These are phyloP conservation scores for Pluvialis apricaria DNA, from an alignment of 2,113 vertebrate genomes.

Conservation along the genomic window DNA sequence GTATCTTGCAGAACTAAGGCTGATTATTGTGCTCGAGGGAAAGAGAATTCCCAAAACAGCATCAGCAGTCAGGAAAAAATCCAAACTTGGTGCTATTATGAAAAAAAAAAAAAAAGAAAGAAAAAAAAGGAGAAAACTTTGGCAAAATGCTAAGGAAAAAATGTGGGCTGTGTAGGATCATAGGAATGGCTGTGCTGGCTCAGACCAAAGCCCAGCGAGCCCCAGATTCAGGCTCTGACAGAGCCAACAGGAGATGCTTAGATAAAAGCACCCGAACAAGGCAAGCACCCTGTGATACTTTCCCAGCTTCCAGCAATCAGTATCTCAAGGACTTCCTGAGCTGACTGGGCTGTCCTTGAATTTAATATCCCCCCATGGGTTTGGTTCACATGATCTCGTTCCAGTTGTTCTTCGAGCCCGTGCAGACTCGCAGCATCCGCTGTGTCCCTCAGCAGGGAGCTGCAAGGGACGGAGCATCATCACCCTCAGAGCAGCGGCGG, in stretches of 20 bases:
- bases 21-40: background rate
- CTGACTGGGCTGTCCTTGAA: background rate
- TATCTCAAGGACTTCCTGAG: conserved; percentile 18
- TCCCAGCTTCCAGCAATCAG: conserved; percentile 41
- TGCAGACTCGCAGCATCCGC: background rate
- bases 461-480: background rate
- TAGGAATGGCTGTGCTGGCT: background rate
- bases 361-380: background rate
- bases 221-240: background rate
- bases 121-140: too few species aligned
- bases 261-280: background rate
- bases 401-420: background rate
- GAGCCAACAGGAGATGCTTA: background rate
- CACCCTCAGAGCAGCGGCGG: rapidly evolving
- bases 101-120: too few species aligned
- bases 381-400: background rate
- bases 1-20: background rate
- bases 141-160: background rate
- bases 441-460: background rate
- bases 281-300: background rate
- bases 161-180: background rate
- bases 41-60: background rate
- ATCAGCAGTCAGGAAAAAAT: background rate
- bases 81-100: background rate
- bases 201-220: background rate